Evolutionary conservation across 2,888 invertebrate species (phyloP), one percentile per base, ranked within the genome.

Genomic region (Priocnemis perturbator): DNA sequence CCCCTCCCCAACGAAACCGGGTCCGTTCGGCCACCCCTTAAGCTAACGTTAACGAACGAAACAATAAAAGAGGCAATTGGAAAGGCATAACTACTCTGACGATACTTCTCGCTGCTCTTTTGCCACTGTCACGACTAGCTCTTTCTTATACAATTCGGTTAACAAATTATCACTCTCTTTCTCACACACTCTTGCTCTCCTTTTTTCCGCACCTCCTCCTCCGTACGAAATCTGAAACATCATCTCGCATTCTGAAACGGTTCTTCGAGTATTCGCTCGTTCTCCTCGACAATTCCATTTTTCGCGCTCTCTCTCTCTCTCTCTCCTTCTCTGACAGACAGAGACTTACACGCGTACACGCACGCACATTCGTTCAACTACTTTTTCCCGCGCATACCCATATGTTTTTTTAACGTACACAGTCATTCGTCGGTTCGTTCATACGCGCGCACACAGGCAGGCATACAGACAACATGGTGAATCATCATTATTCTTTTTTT

Each of bases 31-130:
- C 37, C 37, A 37, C 37, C 37, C 4, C 37, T 37, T 37, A 37
- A 37, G 37, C 37, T 3, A 11, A 37, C 37, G 37, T 37, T 11
- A 37, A 37, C 14, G 37, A 37, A 37, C 37, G 37, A 37, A 37
- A 37, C 37, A 11, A 37, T 37, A 37, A 37, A 37, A 9, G 11
- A 37, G 37, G 7, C 37, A 37, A 37, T 37, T 37, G 37, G 37
- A 37, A 37, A 37, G 37, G 37, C 37, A 9, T 56, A 52, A 57
- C 64, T 57, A 59, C 30, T 66, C 63, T 57, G 37, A 37, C 37
- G 37, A 37, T 37, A 65, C 47, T 53, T 65, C 60, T 67, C 60
- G 67, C 71, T 64, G 72, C 72, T 64, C 50, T 71, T 58, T 37
- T 37, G 58, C 58, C 58, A 58, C 52, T 52, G 37, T 60, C 60